phyloP scores from a whole-genome alignment of 2,797 vertebrate genomes.

The Morelia viridis region DNA sequence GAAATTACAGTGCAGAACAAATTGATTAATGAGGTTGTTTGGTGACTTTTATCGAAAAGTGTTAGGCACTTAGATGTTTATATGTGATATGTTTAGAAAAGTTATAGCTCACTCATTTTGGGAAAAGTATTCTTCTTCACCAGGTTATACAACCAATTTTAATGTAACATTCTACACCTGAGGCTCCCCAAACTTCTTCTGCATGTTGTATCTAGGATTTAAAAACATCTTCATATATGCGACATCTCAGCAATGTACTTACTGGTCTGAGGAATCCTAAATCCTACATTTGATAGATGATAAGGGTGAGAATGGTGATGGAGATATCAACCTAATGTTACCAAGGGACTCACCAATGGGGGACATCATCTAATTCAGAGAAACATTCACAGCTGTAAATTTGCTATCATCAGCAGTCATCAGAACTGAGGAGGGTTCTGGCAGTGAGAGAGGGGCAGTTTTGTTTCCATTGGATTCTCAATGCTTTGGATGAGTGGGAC shows the following conservation, averaged over 20 bases:
- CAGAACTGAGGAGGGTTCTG: neutral
- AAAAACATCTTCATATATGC: neutral
- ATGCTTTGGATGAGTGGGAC: neutral
- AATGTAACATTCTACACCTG: neutral
- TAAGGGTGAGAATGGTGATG: neutral
- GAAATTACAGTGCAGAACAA: neutral
- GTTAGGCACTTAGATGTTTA: neutral
- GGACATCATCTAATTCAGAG: neutral
- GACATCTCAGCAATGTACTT: neutral
- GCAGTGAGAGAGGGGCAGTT: neutral
- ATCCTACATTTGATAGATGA: neutral
- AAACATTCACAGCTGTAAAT: neutral
- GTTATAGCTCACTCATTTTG: neutral
- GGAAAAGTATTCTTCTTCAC: neutral
- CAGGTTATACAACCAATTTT: neutral
- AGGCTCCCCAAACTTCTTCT: neutral
- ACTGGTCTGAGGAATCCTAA: neutral
- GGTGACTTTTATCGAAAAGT: neutral
- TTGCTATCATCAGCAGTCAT: neutral
- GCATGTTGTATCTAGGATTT: neutral
- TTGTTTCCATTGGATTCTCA: neutral
- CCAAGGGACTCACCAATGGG: neutral
- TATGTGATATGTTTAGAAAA: neutral
- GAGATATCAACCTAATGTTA: neutral
- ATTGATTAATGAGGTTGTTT: neutral